A percentile compares a stretch with the other conserved stretches of the same genome.
Evolutionary conservation across 2,888 invertebrate genomes (phyloP).

Genomic region (Sinhomidia bicolor): DNA sequence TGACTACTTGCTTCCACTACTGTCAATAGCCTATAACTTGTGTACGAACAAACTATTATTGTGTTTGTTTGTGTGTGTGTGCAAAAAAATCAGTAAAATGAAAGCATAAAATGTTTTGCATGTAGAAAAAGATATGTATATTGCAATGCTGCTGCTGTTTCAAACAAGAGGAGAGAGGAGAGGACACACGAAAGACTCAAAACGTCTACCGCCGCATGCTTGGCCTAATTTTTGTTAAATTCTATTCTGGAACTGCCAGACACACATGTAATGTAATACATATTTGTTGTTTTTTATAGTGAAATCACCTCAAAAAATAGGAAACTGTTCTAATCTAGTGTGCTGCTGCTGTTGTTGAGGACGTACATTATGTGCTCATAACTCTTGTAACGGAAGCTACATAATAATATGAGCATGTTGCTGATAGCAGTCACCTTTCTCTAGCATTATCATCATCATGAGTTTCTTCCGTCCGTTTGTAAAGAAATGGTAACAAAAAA

Average conservation of each 20-base stretch:
- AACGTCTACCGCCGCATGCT: slow-evolving; percentile 65
- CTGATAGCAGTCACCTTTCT: slow-evolving; percentile 25
- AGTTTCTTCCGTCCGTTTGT: slow-evolving; percentile 36
- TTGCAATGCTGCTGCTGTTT: slow-evolving; percentile 8
- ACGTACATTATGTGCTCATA: slow-evolving; percentile 25
- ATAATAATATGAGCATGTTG: background rate
- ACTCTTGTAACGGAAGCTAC: slow-evolving; percentile 39
- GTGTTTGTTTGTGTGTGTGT: background rate
- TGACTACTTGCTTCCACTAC: background rate
- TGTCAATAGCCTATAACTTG: slow-evolving; percentile 45
- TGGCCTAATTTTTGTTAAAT: slow-evolving; percentile 55
- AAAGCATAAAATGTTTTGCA: background rate
- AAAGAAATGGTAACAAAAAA: slow-evolving; percentile 25
- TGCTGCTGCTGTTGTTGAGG: background rate
- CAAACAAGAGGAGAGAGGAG: background rate
- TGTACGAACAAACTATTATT: background rate
- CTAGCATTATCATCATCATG: slow-evolving; percentile 6
- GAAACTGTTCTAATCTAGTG: background rate
- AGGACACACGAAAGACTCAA: slow-evolving; percentile 41
- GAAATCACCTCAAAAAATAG: slow-evolving; percentile 64
- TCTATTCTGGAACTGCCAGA: slow-evolving; percentile 69
- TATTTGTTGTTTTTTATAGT: slow-evolving; percentile 57
- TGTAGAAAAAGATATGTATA: background rate
- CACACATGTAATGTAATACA: slow-evolving; percentile 36
- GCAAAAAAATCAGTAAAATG: background rate